phyloP scores from a whole-genome alignment of 2,888 invertebrate genomes.

The Drosophila conformis region DNA sequence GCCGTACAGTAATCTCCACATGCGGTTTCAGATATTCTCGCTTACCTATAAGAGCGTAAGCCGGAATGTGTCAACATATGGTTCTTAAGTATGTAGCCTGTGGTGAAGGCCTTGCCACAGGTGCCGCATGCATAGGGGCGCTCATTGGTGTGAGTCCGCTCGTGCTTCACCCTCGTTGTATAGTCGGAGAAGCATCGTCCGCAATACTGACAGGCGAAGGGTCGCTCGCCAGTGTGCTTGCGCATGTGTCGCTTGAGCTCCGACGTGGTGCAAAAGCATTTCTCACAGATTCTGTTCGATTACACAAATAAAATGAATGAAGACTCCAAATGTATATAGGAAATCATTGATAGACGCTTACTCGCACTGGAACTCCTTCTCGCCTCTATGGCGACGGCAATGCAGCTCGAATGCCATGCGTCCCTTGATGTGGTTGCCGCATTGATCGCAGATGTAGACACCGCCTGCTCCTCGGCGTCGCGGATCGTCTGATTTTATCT shows the following conservation, averaged over 20 bases:
- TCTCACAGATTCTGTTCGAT: constrained; percentile 61
- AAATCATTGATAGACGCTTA: constrained; percentile 32
- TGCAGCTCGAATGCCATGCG: constrained; percentile 73
- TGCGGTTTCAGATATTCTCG: rapidly evolving
- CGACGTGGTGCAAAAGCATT: constrained; percentile 73
- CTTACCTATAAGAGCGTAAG: constrained; percentile 69
- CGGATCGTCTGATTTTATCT: constrained; percentile 64
- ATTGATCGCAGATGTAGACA: constrained; percentile 70
- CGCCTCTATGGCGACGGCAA: constrained; percentile 73
- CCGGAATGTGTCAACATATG: constrained; percentile 75
- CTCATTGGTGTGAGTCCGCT: constrained; percentile 78
- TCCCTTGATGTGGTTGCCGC: constrained; percentile 71
- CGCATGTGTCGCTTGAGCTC: constrained; percentile 75
- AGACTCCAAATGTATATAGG: not conserved
- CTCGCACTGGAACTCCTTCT: constrained; percentile 75
- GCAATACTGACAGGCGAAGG: constrained; percentile 72
- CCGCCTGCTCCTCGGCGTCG: constrained; percentile 68
- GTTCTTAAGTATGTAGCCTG: constrained; percentile 72
- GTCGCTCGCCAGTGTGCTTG: constrained; percentile 72
- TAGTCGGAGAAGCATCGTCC: constrained; percentile 73
- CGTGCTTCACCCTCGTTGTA: constrained; percentile 69
- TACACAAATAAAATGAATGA: not conserved
- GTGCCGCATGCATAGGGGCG: constrained; percentile 72
- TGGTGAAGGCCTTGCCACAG: constrained; percentile 77
- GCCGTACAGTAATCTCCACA: not conserved